A percentile compares a stretch with the other conserved stretches of the same genome.
Conservation (phyloP, 2,888 invertebrate species). For the Mactromeris polynyma region DNA sequence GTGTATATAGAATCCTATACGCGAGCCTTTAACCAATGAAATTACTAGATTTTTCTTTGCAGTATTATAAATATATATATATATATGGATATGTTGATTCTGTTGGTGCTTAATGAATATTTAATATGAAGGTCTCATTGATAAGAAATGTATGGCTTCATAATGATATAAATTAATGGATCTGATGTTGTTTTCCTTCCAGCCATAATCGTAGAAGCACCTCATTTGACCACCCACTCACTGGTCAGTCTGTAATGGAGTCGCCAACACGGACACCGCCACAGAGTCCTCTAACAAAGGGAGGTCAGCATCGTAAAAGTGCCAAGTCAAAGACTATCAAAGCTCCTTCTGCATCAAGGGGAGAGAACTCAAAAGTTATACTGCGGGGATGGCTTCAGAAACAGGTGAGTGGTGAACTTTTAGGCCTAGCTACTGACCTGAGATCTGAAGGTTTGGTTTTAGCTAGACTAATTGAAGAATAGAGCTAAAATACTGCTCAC, state of each 20-base stretch:
- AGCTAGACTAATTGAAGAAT: too few relatives aligned
- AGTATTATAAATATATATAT: too few relatives aligned
- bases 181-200: constrained; percentile 62
- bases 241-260: constrained; percentile 68
- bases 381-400: constrained; percentile 96
- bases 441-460: too few relatives aligned
- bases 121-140: too few relatives aligned
- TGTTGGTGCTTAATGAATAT: too few relatives aligned
- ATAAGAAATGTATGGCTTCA: too few relatives aligned
- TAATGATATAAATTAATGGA: too few relatives aligned
- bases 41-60: too few relatives aligned
- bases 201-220: constrained; percentile 83
- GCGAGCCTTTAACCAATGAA: too few relatives aligned
- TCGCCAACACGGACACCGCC: constrained; percentile 47
- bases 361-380: constrained; percentile 94
- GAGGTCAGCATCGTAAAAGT: constrained; percentile 50
- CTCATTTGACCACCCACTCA: constrained; percentile 84
- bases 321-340: constrained; percentile 73
- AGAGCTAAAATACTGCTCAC: too few relatives aligned
- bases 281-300: constrained; percentile 45
- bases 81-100: too few relatives aligned
- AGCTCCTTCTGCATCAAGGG: constrained; percentile 94
- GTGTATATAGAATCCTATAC: too few relatives aligned
- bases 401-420: constrained; percentile 86
- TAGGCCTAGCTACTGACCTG: neutral